phyloP scores from a whole-genome alignment of 2,888 invertebrate genomes.

The Abrostola triplasia region DNA sequence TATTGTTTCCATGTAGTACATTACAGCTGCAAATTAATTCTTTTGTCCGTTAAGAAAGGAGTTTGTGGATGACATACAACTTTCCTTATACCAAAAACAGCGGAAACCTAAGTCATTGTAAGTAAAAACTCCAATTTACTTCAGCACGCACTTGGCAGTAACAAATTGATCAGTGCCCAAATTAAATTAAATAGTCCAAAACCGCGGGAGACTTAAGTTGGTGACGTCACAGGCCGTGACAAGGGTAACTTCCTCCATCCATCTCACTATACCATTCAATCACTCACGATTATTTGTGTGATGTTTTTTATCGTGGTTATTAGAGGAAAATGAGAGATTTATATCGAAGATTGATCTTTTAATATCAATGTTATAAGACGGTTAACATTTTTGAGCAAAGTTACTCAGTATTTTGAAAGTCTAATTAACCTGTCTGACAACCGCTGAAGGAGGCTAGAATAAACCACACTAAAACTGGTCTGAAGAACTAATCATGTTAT shows the following conservation, averaged over 20 bases:
- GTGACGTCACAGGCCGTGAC: slow-evolving; percentile 57
- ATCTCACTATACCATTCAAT: slow-evolving; percentile 67
- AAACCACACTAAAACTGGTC: too few relatives aligned
- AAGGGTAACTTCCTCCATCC: slow-evolving; percentile 63
- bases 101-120: slow-evolving; percentile 34
- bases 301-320: slow-evolving; percentile 42
- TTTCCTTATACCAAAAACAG: slow-evolving; percentile 6
- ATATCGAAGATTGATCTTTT: slow-evolving; percentile 44
- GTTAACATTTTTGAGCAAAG: neutral
- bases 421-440: too few relatives aligned
- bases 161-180: slow-evolving; percentile 53
- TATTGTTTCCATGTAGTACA: too few relatives aligned
- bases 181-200: slow-evolving; percentile 52
- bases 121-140: slow-evolving; percentile 49
- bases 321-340: slow-evolving; percentile 37
- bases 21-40: too few relatives aligned
- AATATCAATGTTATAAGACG: slow-evolving; percentile 12
- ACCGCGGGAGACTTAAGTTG: slow-evolving; percentile 33
- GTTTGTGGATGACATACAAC: neutral
- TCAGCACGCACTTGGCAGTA: slow-evolving; percentile 39
- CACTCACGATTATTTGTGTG: slow-evolving; percentile 65
- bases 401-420: too few relatives aligned
- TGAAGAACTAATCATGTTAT: too few relatives aligned
- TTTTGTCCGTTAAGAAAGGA: too few relatives aligned
- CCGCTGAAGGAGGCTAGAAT: too few relatives aligned